Base-by-base conservation (phyloP, 2,113 vertebrate species). In the Epinephelus cyanopodus region DNA sequence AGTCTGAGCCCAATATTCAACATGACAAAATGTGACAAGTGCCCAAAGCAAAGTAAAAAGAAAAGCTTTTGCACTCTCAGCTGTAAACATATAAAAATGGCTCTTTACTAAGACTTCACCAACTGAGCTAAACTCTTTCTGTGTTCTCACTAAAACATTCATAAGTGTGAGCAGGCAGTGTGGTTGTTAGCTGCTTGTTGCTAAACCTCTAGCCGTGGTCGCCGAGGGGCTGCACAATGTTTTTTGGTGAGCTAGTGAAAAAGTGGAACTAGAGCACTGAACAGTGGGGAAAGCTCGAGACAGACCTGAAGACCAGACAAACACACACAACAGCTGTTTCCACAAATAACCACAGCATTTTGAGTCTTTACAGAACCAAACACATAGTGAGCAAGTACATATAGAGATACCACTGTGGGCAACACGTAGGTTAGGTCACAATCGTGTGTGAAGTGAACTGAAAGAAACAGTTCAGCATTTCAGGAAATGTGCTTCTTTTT, bases 211-310 rank as follows among this genome's bases (percentile, higher is more conserved):
- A 13, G 2, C 58, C 4, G 21, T 45, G 65, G 18, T 64, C 6
- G 7, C 27, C 3, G 25, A 50, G 17, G 13, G 19, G 39, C 47
- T 67, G 47, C 57, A 63, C 56, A 2, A 4, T 58, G 42, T 42
- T 39, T 61, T 81, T 60, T 62, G 56, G 33, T 50, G 5, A 66
- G 62, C 74, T 19, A n/a, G 39, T 10, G 8, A 7, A 71, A 77
- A 77, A 6, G 45, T 74, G 57, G 9, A 75, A 70, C 66, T 29
- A 42, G n/a, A 71, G 48, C 57, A 13, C 21, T 9, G 58, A 29
- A 5, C 3, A 53, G n/a, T 50, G 6, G 3, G n/a, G 57, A 14
- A 56, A 74, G 10, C 2, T 10, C n/a, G 33, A 14, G 52, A 29
- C 19, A 11, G 13, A 42, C n/a, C 15, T 71, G n/a, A n/a, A 42